Base-by-base conservation (phyloP, 1,140 invertebrate genomes). In the Lordiphosa clarofinis region DNA sequence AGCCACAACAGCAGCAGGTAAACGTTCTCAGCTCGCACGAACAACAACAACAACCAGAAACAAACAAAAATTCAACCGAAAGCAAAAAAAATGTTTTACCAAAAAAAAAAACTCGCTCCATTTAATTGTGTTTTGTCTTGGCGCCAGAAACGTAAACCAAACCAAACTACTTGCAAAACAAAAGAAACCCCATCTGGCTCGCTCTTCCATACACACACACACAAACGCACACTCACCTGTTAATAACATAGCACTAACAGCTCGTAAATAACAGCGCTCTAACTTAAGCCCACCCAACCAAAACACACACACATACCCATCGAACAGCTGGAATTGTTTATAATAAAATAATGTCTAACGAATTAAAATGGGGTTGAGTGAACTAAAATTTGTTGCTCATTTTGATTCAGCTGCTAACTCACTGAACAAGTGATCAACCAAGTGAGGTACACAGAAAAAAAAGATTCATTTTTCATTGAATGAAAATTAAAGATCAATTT, bases 1-100 rank as follows among this genome's bases (percentile, higher is more conserved):
- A 87, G 74, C 89, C 66, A 74, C 91, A 89, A 76, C 74, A 76
- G 81, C 84, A 81, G 86, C 86, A 88, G 86, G 86, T 88, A 88
- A 87, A 86, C 86, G 69, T 79, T 79, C 74, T 73, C 79, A 79
- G 66, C 66, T 79, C 79, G 81, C 70, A 73, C 67, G 67, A 58
- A 71, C 62, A 38, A 15, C 64, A 70, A 70, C 40, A 78, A 57
- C 13, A 66, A 53, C 53, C 12, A 52, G 37, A 31, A 7, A 56
- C 12, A 52, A 43, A 37, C 4, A 47, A 35, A 37, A 39, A 43
- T 44, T 59, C 31, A 43, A 56, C 38, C 33, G 58, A 57, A 56
- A 47, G 33, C 52, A 39, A 66, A 55, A 75, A 47, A 75, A 59
- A 50, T 67, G 59, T 70, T 67, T 56, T 44, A 48, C 19, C 8